A percentile compares a stretch with the other conserved stretches of the same genome.
Evolutionary conservation across 2,888 invertebrate genomes (phyloP).

Genomic region (Eilema griseolum): DNA sequence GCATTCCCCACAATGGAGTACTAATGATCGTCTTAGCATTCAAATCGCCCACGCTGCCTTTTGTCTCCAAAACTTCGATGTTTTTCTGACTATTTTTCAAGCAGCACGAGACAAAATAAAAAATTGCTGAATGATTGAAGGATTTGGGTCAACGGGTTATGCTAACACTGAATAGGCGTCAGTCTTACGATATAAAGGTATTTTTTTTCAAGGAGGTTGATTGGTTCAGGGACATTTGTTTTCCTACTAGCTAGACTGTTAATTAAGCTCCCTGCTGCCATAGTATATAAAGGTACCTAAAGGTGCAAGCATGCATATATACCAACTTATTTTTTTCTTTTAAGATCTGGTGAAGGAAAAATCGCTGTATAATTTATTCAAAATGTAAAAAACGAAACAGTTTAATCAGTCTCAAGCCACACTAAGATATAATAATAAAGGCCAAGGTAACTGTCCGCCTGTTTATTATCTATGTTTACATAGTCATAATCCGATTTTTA

Average conservation of each 20-base stretch:
- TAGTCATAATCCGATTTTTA: too few relatives aligned
- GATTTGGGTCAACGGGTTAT: constrained; percentile 78
- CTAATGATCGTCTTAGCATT: constrained; percentile 86
- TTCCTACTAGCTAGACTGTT: constrained; percentile 62
- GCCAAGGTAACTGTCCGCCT: too few relatives aligned
- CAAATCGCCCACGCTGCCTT: constrained; percentile 81
- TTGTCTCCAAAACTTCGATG: constrained; percentile 79
- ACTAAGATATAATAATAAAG: too few relatives aligned
- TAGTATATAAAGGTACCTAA: not conserved
- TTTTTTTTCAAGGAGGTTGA: constrained; percentile 60
- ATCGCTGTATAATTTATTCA: not conserved
- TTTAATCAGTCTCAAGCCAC: too few relatives aligned
- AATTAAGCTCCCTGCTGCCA: constrained; percentile 65
- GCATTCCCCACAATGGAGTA: constrained; percentile 69
- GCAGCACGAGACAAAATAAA: constrained; percentile 71
- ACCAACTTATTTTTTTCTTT: not conserved
- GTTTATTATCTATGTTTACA: too few relatives aligned
- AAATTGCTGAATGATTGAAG: constrained; percentile 73
- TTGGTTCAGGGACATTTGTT: constrained; percentile 70
- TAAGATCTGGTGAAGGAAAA: not conserved
- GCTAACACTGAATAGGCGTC: constrained; percentile 56
- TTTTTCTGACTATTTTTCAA: constrained; percentile 83
- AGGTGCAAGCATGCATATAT: not conserved
- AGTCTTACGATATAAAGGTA: constrained; percentile 64
- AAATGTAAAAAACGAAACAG: too few relatives aligned